These are phyloP conservation scores for Menidia beryllina DNA, from an alignment of 2,113 vertebrate species.

Conservation along the genomic window DNA sequence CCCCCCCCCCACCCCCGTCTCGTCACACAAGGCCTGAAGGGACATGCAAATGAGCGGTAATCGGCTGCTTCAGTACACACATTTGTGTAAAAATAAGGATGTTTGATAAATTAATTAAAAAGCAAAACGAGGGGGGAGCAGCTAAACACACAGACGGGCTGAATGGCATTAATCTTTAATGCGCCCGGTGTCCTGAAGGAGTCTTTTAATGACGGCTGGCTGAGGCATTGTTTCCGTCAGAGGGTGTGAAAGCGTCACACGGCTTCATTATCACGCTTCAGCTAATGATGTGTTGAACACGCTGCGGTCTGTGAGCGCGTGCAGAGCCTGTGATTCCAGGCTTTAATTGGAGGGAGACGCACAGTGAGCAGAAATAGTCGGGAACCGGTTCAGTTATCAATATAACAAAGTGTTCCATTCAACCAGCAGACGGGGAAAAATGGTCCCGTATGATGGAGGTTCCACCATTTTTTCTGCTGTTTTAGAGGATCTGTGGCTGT, in stretches of 20 bases:
- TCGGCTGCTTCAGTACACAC: conserved; percentile 1
- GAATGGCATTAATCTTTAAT: conserved; percentile 7
- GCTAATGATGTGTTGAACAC: conserved; percentile 2
- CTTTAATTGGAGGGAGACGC: neutral
- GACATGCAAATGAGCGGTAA: conserved; percentile 13
- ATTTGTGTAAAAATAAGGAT: conserved; percentile 16
- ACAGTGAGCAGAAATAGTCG: too few species aligned
- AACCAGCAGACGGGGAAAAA: too few species aligned
- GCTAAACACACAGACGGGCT: neutral
- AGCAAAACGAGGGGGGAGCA: neutral
- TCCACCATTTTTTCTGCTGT: too few species aligned
- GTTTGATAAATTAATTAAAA: conserved; percentile 18
- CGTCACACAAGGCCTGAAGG: conserved; percentile 7
- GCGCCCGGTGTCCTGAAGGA: neutral
- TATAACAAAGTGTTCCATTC: too few species aligned
- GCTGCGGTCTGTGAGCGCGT: too few species aligned
- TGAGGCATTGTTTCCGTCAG: neutral
- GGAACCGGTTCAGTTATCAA: too few species aligned
- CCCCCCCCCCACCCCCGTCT: too few species aligned
- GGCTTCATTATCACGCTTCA: neutral
- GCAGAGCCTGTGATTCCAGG: too few species aligned
- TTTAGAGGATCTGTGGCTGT: too few species aligned
- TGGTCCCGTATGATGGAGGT: too few species aligned
- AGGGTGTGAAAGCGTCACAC: conserved; percentile 7
- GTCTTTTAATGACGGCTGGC: neutral